A percentile compares a stretch with the other conserved stretches of the same genome.
Evolutionary conservation across 2,113 vertebrate species (phyloP).

Genomic region (Serilophus lunatus): DNA sequence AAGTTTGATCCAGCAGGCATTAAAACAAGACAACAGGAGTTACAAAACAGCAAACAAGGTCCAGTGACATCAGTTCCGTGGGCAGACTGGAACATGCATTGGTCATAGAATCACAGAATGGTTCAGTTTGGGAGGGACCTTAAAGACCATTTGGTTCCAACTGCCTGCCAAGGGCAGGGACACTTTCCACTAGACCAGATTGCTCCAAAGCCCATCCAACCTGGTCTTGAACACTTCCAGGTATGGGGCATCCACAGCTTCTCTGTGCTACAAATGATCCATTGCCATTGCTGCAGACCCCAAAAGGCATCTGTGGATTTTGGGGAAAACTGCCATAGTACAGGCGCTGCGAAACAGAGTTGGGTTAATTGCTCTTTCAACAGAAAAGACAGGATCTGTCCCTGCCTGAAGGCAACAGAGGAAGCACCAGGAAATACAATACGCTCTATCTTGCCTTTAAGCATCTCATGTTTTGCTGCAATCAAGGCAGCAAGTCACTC

Average conservation of each 20-base stretch:
- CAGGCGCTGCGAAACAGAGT: not conserved
- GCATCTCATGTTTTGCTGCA: not conserved
- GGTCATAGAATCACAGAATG: not conserved
- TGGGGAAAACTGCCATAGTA: rapidly evolving
- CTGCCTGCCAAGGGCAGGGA: not conserved
- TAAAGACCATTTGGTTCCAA: not conserved
- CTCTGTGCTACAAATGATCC: not conserved
- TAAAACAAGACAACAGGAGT: not conserved
- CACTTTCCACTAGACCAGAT: not conserved
- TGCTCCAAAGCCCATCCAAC: not conserved
- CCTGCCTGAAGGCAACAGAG: not conserved
- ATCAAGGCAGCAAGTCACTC: not conserved
- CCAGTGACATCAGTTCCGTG: not conserved
- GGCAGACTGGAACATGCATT: not conserved
- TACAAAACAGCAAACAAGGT: not conserved
- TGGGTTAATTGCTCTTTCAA: not conserved
- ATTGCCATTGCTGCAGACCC: not conserved
- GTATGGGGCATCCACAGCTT: not conserved
- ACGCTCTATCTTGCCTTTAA: not conserved
- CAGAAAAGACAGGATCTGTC: not conserved
- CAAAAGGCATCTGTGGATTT: not conserved
- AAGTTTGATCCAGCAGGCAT: not conserved
- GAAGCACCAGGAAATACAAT: not conserved
- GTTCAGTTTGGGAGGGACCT: not conserved
- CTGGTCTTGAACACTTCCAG: not conserved